Evolutionary conservation across 2,113 vertebrate species (phyloP), one percentile per base, ranked within the genome.

Genomic region (Mormoops blainvillei): DNA sequence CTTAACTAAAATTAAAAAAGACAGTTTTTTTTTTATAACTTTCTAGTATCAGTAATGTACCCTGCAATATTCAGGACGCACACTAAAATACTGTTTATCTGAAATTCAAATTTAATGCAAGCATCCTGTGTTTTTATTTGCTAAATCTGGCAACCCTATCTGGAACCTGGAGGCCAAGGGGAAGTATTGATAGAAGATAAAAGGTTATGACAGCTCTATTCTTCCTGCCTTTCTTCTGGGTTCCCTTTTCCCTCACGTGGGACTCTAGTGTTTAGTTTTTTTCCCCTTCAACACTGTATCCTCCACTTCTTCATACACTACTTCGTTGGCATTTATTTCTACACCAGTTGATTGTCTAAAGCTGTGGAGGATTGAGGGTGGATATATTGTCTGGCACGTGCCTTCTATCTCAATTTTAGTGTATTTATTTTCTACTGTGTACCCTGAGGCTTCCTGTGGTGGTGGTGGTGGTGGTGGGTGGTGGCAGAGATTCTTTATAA

Each of bases 61-160:
- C 28, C 11, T 68, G 22, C 18, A 94, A 14, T 91, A 82, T 15
- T 87, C 91, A 50, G 68, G n/a, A 91, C 36, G 61, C 43, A 91
- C 56, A 90, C 54, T 56, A 33, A 84, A 50, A 85, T 84, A 36
- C 43, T 86, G 1, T 89, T 93, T 73, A 73, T 73, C 54, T 85
- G 36, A 89, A 71, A 84, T 84, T 92, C 70, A 63, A 31, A 52
- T 73, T 63, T 81, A 89, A 54, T 9, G 26, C 20, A 11, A 43
- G 31, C 54, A 43, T 48, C 26, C 82, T 86, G 43, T 89, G 45
- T 82, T 96, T 94, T 87, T 87, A 70, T 81, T 91, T 86, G 67
- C 52, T 87, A 87, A 76, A 68, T 87, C 67, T 61, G 58, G 52
- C 43, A 76, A 67, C 6, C 20, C n/a, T 87, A 76, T 54, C n/a